Base-by-base conservation (phyloP, 2,113 vertebrate genomes). In the Propithecus coquereli region DNA sequence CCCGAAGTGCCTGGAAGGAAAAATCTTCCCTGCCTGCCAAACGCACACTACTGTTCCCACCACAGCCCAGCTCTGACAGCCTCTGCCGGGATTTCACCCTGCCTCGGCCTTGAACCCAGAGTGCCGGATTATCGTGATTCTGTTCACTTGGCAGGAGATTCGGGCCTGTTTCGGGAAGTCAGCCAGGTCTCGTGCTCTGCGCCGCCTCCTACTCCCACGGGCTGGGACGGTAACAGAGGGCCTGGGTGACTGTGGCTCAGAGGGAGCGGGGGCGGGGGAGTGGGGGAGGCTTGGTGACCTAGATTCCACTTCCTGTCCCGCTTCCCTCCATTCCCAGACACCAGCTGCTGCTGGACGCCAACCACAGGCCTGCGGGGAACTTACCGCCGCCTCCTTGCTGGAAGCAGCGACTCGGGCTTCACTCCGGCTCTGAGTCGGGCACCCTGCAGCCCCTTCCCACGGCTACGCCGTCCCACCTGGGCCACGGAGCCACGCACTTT, bases 321-420 rank as follows among this genome's bases (percentile, higher is more conserved):
- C 66, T 95, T 92, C 37, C 52, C 68, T 95, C 77, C 77, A n/a
- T 94, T 91, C 79, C 79, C 96, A 95, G 90, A 96, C 83, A 52
- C 54, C 11, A 71, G 82, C 74, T 32, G 25, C 45, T 59, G 70
- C 37, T 43, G 54, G 57, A 61, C n/a, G 3, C 82, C 7, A 66
- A 91, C 76, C 54, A 11, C 13, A 34, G 85, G 61, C 91, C 77
- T 5, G 34, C 11, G 12, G 89, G 89, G 86, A 84, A 54, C 74
- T 4, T 14, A 63, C 32, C 10, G 10, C 43, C 0, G 6, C 32
- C 43, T 54, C 59, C 63, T 25, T 10, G 10, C 57, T 59, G 22
- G 84, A 65, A 45, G 66, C 61, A 2, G 3, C 1, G 8, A 30
- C 13, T 57, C 12, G 3, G 52, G 63, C 40, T 37, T 50, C 17